These are phyloP conservation scores for Sialia sialis DNA, from an alignment of 2,113 vertebrate genomes.

Conservation along the genomic window DNA sequence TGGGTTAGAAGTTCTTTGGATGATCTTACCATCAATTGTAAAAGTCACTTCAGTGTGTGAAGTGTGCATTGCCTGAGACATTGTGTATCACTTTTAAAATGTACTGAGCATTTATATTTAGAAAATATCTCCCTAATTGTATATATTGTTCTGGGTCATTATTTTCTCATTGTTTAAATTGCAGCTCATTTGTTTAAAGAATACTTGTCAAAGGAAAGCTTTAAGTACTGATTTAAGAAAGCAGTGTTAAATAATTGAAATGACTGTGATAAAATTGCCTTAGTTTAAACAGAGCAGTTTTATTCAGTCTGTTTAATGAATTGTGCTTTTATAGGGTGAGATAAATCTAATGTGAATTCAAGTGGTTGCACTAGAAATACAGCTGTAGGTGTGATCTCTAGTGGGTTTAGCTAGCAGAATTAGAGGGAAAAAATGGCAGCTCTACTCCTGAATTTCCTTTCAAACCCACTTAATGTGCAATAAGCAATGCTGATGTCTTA, in stretches of 20 bases:
- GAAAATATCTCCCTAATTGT: slow-evolving; percentile 65
- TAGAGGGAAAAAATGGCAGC: neutral
- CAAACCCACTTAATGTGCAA: neutral
- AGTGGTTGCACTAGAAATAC: slow-evolving; percentile 68
- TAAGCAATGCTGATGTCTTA: neutral
- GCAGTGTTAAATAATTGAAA: slow-evolving; percentile 81
- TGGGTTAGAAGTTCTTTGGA: neutral
- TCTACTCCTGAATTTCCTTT: slow-evolving; percentile 26
- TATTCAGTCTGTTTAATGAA: slow-evolving; percentile 84
- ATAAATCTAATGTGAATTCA: slow-evolving; percentile 78
- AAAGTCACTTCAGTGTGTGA: neutral
- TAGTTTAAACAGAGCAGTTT: slow-evolving; percentile 81
- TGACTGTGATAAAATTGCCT: slow-evolving; percentile 83
- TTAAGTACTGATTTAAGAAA: slow-evolving; percentile 80
- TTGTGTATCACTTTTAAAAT: slow-evolving; percentile 31
- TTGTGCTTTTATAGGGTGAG: slow-evolving; percentile 80
- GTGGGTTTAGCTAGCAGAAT: slow-evolving; percentile 15
- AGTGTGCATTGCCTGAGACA: neutral
- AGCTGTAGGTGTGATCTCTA: slow-evolving; percentile 65
- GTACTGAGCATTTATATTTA: slow-evolving; percentile 43
- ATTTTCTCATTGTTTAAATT: slow-evolving; percentile 75
- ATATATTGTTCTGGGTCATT: slow-evolving; percentile 57
- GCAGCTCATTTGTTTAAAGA: slow-evolving; percentile 76
- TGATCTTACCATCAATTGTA: neutral
- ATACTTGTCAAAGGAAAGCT: slow-evolving; percentile 78